Base-by-base conservation (phyloP, 2,113 vertebrate species). In the Equus przewalskii region DNA sequence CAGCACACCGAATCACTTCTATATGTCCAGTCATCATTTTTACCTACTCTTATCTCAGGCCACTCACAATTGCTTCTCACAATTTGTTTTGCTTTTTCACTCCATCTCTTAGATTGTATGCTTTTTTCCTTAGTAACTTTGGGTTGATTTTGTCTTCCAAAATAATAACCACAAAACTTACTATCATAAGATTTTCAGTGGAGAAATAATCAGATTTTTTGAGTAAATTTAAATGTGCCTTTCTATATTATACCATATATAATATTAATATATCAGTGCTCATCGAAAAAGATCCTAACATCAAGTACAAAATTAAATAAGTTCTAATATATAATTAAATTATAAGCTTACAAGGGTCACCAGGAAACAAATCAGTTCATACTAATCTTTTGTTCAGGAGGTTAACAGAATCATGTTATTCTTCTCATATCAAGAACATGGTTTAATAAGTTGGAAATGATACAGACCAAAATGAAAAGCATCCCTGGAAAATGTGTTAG, bases 101-200 rank as follows among this genome's bases (percentile, higher is more conserved):
- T 18, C 33, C 7, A 33, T 9, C 5, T 64, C 72, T 88, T 58
- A 58, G 18, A 75, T 91, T n/a, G 10, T 54, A n/a, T 33, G 56
- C 0, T 49, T n/a, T 73, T 30, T 14, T 93, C 7, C 7, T 44
- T 7, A 65, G 49, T 14, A 41, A 92, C 22, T 86, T 91, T 76
- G 75, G 60, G 82, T 75, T 93, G 46, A 64, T 24, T 90, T 84
- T 79, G 67, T 91, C n/a, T 89, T 91, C 94, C 58, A 54, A 91
- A 91, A 26, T n/a, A 73, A 58, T 65, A 56, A 86, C 16, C 49
- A 86, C 5, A 79, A 84, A 90, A 84, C 4, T 16, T 64, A 95
- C 54, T 28, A 92, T n/a, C 28, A 15, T 56, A 75, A 58, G 15
- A 70, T 58, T 95, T 89, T 96, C 19, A 94, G 56, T 69, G 54